Conservation (phyloP, 2,888 invertebrate genomes). For the Acronicta psi region DNA sequence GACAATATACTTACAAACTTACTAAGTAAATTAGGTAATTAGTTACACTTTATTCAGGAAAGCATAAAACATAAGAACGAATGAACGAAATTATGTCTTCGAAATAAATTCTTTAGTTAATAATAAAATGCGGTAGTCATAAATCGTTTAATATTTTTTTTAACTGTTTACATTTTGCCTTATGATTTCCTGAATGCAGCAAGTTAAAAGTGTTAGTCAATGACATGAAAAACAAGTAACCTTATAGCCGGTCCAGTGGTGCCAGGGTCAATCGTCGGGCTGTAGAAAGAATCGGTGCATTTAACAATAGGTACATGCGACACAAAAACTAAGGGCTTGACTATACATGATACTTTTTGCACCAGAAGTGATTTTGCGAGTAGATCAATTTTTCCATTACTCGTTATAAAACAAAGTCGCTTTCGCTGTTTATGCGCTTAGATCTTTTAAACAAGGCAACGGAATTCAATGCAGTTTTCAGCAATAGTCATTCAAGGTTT, state of each 20-base stretch:
- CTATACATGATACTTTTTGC: neutral
- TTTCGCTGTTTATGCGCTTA: too few relatives aligned
- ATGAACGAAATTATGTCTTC: too few relatives aligned
- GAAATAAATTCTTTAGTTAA: too few relatives aligned
- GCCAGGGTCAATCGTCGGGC: conserved; percentile 51
- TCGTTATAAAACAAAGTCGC: too few relatives aligned
- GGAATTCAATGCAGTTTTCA: too few relatives aligned
- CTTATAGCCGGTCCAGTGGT: conserved; percentile 56
- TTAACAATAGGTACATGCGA: conserved; percentile 68
- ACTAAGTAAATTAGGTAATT: too few relatives aligned
- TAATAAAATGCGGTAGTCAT: too few relatives aligned
- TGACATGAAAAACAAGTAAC: conserved; percentile 62
- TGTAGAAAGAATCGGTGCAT: conserved; percentile 75
- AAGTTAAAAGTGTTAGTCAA: conserved; percentile 36
- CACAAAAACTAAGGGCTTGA: conserved; percentile 33
- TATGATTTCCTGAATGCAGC: neutral
- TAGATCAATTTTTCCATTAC: too few relatives aligned
- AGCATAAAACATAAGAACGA: neutral
- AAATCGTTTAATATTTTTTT: too few relatives aligned
- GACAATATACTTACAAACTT: too few relatives aligned
- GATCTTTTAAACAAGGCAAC: too few relatives aligned
- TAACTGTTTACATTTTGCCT: neutral
- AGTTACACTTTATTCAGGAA: conserved; percentile 1
- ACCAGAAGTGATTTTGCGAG: neutral
- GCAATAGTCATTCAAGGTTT: too few relatives aligned